These are phyloP conservation scores for Platyscapa corneri DNA, from an alignment of 1,140 invertebrate genomes.

Conservation along the genomic window DNA sequence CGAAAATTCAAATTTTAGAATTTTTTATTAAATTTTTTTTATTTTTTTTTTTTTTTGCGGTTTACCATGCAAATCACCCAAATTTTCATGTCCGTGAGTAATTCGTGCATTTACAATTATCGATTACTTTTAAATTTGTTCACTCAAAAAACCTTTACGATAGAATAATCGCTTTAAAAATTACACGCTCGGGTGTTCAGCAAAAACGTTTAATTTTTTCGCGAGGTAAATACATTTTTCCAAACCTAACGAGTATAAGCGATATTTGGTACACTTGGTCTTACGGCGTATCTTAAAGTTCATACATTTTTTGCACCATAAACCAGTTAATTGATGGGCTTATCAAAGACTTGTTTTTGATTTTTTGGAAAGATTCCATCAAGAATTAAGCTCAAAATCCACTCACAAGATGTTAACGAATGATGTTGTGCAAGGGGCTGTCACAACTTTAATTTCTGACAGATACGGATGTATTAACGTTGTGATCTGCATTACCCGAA, in stretches of 20 bases:
- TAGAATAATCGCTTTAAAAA: too few species aligned
- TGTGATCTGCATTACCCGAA: neutral
- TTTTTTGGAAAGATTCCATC: neutral
- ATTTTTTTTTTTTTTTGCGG: too few species aligned
- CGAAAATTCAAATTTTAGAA: neutral
- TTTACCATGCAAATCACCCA: neutral
- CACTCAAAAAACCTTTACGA: too few species aligned
- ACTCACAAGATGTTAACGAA: slow-evolving; percentile 2
- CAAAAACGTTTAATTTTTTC: too few species aligned
- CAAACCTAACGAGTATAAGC: neutral
- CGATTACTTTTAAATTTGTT: too few species aligned
- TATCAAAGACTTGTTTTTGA: neutral
- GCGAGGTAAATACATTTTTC: too few species aligned
- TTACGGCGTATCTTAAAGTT: neutral
- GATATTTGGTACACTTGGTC: neutral
- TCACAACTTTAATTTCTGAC: neutral
- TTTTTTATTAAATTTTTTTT: neutral
- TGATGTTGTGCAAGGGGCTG: neutral
- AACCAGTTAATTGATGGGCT: neutral
- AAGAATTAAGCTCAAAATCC: neutral
- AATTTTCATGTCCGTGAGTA: neutral
- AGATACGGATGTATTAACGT: neutral
- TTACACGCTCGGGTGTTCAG: too few species aligned
- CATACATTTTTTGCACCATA: neutral
- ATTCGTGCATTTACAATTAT: too few species aligned